A percentile compares a stretch with the other conserved stretches of the same genome.
These are phyloP conservation scores for Austrofundulus limnaeus DNA, from an alignment of 2,113 vertebrate genomes.

Conservation along the genomic window DNA sequence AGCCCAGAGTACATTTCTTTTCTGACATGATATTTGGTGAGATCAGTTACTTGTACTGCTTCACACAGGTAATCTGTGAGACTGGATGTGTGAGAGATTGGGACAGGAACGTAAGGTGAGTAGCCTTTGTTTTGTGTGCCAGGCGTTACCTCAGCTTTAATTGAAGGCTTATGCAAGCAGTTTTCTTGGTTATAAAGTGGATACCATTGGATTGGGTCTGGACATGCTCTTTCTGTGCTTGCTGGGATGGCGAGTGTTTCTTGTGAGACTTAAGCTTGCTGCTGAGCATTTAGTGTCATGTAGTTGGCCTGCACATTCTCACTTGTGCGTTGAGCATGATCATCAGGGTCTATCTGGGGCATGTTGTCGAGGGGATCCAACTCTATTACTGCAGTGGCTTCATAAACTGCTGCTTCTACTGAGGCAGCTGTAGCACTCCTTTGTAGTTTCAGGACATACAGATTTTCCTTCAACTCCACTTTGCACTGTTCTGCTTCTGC, in stretches of 20 bases:
- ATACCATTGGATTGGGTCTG: not conserved
- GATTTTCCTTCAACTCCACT: not conserved
- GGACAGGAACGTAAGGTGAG: not conserved
- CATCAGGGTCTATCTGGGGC: not conserved
- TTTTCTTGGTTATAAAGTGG: not conserved
- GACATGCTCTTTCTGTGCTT: not conserved
- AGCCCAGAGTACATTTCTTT: not conserved
- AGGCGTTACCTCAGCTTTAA: not conserved
- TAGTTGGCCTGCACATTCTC: not conserved
- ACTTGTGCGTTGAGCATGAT: not conserved
- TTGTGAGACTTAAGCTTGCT: not conserved
- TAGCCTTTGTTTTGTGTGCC: not conserved
- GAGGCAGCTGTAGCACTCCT: not conserved
- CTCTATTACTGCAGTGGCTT: no score
- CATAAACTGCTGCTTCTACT: not conserved
- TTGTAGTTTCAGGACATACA: not conserved
- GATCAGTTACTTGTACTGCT: not conserved
- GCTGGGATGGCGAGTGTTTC: not conserved
- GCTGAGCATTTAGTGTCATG: not conserved
- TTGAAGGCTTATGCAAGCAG: not conserved
- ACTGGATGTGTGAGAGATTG: not conserved
- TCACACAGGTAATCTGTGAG: not conserved
- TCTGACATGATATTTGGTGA: not conserved
- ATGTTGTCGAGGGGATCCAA: not conserved
- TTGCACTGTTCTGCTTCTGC: not conserved